A percentile compares a stretch with the other conserved stretches of the same genome.
Conservation (phyloP, 2,888 invertebrate species). For the Pandemis heparana region DNA sequence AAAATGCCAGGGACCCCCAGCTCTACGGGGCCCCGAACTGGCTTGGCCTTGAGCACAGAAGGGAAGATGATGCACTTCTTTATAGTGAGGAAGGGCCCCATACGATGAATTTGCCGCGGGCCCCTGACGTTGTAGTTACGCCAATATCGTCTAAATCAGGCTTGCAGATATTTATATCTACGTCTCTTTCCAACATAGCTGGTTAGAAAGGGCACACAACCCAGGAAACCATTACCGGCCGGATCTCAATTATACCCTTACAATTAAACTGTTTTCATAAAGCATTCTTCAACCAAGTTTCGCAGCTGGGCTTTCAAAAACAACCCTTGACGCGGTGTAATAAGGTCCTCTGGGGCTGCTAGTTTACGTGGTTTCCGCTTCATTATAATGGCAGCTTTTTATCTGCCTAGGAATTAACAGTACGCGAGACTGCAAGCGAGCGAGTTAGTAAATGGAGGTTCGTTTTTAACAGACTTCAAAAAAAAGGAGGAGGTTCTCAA, state of each 20-base stretch:
- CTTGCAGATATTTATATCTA: not conserved
- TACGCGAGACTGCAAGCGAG: not conserved
- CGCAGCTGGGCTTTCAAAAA: not conserved
- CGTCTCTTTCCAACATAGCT: not conserved
- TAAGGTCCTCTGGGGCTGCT: not conserved
- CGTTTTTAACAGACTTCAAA: too few relatives aligned
- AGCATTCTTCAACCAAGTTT: not conserved
- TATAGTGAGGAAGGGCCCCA: too few relatives aligned
- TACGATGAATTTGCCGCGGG: too few relatives aligned
- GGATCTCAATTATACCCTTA: constrained; percentile 21
- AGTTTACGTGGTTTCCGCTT: not conserved
- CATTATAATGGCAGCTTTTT: not conserved
- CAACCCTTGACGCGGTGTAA: not conserved
- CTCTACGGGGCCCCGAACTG: too few relatives aligned
- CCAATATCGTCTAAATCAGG: not conserved
- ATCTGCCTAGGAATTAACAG: not conserved
- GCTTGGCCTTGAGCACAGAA: too few relatives aligned
- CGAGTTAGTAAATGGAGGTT: too few relatives aligned
- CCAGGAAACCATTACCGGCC: constrained; percentile 28
- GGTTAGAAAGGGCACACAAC: not conserved
- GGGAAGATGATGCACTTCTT: too few relatives aligned
- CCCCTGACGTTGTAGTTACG: too few relatives aligned
- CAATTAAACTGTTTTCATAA: constrained; percentile 30
- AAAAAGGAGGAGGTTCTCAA: too few relatives aligned
- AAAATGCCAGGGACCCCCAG: too few relatives aligned